phyloP scores from a whole-genome alignment of 2,113 vertebrate genomes.

The Dromas ardeola region DNA sequence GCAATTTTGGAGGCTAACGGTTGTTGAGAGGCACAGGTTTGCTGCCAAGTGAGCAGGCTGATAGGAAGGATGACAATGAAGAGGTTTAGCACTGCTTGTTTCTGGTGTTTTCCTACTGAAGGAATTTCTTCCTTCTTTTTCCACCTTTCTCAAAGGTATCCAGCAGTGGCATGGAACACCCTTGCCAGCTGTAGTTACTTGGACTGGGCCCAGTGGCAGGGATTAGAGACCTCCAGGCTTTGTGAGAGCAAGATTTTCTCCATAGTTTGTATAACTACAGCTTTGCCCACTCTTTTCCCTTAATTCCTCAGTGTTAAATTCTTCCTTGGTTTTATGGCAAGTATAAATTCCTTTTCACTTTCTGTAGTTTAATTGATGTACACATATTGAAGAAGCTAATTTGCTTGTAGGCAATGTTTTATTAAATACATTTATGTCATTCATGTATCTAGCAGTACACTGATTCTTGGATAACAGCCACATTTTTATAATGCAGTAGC shows the following conservation, averaged over 20 bases:
- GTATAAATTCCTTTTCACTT: neutral
- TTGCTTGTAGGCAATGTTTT: neutral
- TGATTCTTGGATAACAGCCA: neutral
- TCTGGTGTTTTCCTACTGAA: neutral
- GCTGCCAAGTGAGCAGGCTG: neutral
- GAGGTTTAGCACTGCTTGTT: neutral
- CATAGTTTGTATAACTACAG: fast-evolving
- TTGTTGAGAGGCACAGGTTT: neutral
- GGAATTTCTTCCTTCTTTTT: neutral
- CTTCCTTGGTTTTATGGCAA: neutral
- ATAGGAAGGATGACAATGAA: no score
- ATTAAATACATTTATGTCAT: neutral
- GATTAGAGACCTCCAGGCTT: no score
- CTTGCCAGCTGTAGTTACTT: neutral
- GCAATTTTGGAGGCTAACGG: neutral
- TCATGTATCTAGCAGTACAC: neutral
- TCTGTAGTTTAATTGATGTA: neutral
- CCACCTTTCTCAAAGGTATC: neutral
- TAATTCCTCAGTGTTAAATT: neutral
- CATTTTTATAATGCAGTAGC: neutral
- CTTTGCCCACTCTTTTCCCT: neutral
- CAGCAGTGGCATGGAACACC: neutral
- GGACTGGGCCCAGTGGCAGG: neutral
- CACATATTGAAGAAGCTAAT: neutral
- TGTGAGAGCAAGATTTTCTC: neutral